Evolutionary conservation across 2,797 vertebrate genomes (phyloP).

Genomic region (Sebastes itinus): DNA sequence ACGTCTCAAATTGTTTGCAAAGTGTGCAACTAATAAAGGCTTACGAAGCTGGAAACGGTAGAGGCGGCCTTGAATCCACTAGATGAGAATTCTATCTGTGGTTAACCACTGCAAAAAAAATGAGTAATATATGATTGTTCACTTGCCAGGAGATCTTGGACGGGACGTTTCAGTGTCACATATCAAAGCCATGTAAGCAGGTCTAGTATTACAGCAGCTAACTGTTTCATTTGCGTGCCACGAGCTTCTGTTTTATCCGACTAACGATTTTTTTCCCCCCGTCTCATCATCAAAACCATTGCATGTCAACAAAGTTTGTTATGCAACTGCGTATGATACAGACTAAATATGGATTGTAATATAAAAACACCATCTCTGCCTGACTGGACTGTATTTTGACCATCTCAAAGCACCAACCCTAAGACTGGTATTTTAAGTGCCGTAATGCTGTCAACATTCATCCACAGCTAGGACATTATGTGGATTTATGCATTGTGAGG

Average conservation of each 20-base stretch:
- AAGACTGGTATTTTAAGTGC: conserved; percentile 44
- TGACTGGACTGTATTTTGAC: conserved; percentile 22
- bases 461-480: conserved; percentile 27
- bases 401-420: conserved; percentile 27
- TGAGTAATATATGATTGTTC: conserved; percentile 75
- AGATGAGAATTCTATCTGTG: conserved; percentile 66
- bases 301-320: conserved; percentile 32
- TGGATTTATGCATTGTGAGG: conserved; percentile 46
- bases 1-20: conserved; percentile 59
- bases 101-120: conserved; percentile 53
- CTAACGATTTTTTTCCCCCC: conserved; percentile 6
- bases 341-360: conserved; percentile 44
- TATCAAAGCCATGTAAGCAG: conserved; percentile 78
- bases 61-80: conserved; percentile 47
- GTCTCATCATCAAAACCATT: conserved; percentile 38
- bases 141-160: conserved; percentile 77
- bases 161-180: conserved; percentile 67
- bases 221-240: conserved; percentile 43
- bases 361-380: conserved; percentile 12
- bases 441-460: conserved; percentile 48
- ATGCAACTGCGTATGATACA: conserved; percentile 30
- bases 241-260: conserved; percentile 52
- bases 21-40: conserved; percentile 63
- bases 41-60: neutral
- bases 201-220: conserved; percentile 63